Conservation (phyloP, 2,113 vertebrate genomes). For the Falcunculus frontatus region DNA sequence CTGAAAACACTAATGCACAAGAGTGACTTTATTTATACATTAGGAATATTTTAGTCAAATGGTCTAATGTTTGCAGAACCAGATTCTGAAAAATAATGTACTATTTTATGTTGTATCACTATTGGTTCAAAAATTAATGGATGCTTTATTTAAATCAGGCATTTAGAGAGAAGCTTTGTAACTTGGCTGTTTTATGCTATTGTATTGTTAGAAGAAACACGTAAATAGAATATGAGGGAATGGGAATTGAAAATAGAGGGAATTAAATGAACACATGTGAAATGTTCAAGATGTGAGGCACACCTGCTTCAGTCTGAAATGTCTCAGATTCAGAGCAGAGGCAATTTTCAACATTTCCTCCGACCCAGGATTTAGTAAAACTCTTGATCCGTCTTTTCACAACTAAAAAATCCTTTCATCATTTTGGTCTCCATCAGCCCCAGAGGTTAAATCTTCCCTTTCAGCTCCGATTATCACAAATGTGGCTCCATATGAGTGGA, state of each 20-base stretch:
- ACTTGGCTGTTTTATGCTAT: background rate
- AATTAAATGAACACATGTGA: background rate
- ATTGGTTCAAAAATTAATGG: constrained; percentile 52
- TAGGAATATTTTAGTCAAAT: constrained; percentile 46
- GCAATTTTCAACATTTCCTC: constrained; percentile 16
- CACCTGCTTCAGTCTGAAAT: constrained; percentile 19
- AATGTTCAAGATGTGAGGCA: background rate
- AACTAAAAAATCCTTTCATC: constrained; percentile 54
- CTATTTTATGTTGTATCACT: constrained; percentile 2
- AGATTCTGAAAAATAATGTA: constrained; percentile 31
- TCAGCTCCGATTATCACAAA: constrained; percentile 65
- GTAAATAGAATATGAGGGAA: constrained; percentile 21
- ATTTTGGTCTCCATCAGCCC: background rate
- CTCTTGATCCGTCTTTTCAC: constrained; percentile 33
- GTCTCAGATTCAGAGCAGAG: constrained; percentile 19
- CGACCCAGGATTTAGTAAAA: constrained; percentile 13
- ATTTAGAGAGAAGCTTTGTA: constrained; percentile 25
- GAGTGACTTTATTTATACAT: constrained; percentile 57
- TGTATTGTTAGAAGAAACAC: background rate
- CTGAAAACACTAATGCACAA: constrained; percentile 56
- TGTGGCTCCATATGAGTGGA: constrained; percentile 25
- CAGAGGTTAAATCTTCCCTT: constrained; percentile 62
- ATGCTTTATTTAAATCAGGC: constrained; percentile 49
- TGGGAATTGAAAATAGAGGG: constrained; percentile 17
- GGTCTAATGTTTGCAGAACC: constrained; percentile 35